Percentiles rank a stretch among this genome's conserved stretches.
Evolutionary conservation across 2,797 vertebrate genomes (phyloP).

Genomic region (Sternotherus odoratus): DNA sequence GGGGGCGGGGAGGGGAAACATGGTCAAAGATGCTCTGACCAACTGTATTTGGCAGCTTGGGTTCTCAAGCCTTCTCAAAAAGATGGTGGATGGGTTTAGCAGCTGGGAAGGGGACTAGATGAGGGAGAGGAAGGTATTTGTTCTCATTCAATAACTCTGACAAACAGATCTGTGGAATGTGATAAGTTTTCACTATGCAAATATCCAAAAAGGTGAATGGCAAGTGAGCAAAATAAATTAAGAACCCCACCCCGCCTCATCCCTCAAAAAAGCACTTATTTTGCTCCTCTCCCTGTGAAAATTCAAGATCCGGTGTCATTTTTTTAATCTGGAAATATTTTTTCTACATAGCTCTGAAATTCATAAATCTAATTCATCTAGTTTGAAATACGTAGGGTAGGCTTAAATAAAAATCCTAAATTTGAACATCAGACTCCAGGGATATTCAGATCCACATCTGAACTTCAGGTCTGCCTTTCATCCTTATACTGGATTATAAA

Average conservation of each 20-base stretch:
- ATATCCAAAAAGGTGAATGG: not conserved
- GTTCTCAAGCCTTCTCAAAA: not conserved
- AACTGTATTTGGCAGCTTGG: not conserved
- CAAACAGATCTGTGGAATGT: not conserved
- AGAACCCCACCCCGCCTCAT: not conserved
- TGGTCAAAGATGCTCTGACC: not conserved
- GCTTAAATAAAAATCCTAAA: not conserved
- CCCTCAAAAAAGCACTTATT: not conserved
- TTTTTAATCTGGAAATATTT: not conserved
- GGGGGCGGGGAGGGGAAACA: too few relatives aligned
- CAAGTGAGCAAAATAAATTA: not conserved
- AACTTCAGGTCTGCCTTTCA: not conserved
- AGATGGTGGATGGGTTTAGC: not conserved
- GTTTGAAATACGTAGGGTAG: not conserved
- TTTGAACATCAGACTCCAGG: not conserved
- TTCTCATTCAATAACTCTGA: not conserved
- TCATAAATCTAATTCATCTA: not conserved
- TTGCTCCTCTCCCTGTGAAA: not conserved
- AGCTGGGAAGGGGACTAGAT: not conserved
- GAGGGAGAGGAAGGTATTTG: too few relatives aligned
- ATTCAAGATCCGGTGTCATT: not conserved
- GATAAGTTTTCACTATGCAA: not conserved
- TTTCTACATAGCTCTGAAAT: not conserved
- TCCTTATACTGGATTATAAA: not conserved
- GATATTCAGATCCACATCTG: fast-evolving